Percentiles rank a stretch among this genome's conserved stretches.
These are phyloP conservation scores for Galaxias olidus DNA, from an alignment of 2,797 vertebrate genomes.

Conservation along the genomic window DNA sequence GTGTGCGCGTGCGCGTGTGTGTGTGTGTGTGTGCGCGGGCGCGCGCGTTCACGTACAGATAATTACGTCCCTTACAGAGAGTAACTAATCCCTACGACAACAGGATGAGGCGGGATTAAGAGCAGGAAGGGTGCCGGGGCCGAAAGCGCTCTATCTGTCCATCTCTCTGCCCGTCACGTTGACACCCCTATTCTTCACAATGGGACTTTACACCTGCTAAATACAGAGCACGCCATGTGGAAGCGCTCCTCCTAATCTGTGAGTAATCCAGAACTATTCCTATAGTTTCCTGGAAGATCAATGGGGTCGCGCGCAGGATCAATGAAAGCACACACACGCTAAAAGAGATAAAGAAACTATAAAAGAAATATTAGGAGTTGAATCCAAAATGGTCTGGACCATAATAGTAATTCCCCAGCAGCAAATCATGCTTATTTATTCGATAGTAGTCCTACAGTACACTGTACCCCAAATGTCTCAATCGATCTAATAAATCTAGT, in stretches of 20 bases:
- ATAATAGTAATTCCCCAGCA: too few relatives aligned
- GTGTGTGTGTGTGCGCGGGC: conserved; percentile 3
- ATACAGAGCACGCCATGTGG: conserved; percentile 51
- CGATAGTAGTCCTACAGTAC: too few relatives aligned
- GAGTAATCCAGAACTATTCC: conserved; percentile 58
- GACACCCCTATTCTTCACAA: conserved; percentile 49
- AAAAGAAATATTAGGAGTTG: too few relatives aligned
- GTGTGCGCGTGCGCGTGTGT: conserved; percentile 14
- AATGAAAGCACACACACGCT: conserved; percentile 16
- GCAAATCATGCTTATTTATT: too few relatives aligned
- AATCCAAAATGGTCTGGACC: too few relatives aligned
- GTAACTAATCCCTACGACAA: conserved; percentile 24
- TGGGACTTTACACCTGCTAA: conserved; percentile 48
- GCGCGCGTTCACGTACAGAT: background rate
- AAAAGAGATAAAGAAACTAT: background rate
- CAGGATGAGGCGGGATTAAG: conserved; percentile 44
- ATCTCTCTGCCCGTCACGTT: conserved; percentile 9
- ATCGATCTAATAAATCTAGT: too few relatives aligned
- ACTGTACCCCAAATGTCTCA: too few relatives aligned
- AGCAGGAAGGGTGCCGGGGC: conserved; percentile 35
- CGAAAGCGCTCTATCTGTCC: conserved; percentile 3
- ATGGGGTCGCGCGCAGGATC: conserved; percentile 36
- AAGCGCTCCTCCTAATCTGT: conserved; percentile 52
- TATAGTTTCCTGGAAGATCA: conserved; percentile 43
- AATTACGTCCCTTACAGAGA: conserved; percentile 1